These are phyloP conservation scores for Colostygia pectinataria DNA, from an alignment of 2,888 invertebrate genomes.

Conservation along the genomic window DNA sequence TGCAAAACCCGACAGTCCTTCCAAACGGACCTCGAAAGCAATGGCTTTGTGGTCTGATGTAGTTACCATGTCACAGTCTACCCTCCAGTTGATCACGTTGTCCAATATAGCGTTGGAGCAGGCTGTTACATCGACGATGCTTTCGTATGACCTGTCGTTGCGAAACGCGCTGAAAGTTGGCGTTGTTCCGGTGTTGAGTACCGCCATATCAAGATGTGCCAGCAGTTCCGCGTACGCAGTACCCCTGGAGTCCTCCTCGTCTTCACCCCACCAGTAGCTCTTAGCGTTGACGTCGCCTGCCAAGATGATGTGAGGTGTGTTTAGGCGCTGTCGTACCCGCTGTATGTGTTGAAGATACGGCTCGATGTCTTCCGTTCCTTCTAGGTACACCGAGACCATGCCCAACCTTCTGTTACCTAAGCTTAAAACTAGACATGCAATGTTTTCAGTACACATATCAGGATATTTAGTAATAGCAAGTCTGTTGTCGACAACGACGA, in stretches of 20 bases:
- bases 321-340: neutral
- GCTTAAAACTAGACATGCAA: neutral
- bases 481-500: neutral
- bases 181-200: neutral
- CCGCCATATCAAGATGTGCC: neutral
- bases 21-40: neutral
- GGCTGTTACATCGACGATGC: neutral
- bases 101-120: neutral
- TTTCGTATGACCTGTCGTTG: neutral
- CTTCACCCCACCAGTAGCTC: neutral
- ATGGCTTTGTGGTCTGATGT: neutral
- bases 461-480: neutral
- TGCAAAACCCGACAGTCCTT: no score
- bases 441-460: neutral
- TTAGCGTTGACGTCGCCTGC: neutral
- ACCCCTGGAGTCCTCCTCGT: neutral
- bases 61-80: neutral
- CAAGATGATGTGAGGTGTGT: neutral
- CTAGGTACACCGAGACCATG: neutral
- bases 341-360: neutral
- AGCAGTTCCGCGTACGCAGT: neutral
- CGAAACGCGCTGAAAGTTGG: neutral
- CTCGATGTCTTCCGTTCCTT: neutral
- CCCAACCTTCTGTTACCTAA: constrained; percentile 1
- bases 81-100: neutral